Evolutionary conservation across 2,888 invertebrate genomes (phyloP), one percentile per base, ranked within the genome.

Genomic region (Lepidochrysops patricia): DNA sequence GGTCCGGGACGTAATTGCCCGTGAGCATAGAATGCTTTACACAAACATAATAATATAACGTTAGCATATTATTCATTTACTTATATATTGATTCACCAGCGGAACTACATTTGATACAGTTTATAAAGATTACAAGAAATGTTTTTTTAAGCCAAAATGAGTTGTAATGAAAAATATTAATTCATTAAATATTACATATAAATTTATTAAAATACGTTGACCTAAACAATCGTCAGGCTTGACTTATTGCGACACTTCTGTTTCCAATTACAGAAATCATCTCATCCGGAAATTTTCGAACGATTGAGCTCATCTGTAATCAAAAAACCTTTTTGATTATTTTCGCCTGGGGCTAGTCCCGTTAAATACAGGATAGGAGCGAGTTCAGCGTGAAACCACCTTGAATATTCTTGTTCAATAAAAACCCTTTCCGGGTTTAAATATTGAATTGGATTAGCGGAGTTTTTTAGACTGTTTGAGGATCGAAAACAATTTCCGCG

Each of bases 291-390:
- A 54, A 54, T 15, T 32, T 15, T 29, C 54, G 29, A 32, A 19
- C 54, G 15, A 54, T 54, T 54, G 54, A 15, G 27, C 32, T 29
- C 32, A 54, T 29, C 54, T 32, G 52, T 52, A 52, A 32, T 32
- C 54, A 32, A 54, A 54, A 54, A 54, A 54, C 27, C 54, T 54
- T 54, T 54, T 54, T 29, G 54, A 54, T 54, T 32, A 54, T 54
- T 29, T 54, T 54, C 54, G 52, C 27, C 54, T 19, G 25, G 29
- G 15, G 54, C 19, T 15, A 54, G 54, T 29, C 29, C 52, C 2
- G 32, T 54, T 54, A 54, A 54, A 54, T 54, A 15, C 54, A 54
- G 54, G 32, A 54, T 54, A 15, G 29, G 12, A 29, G 15, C 25
- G 6, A 32, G 29, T 54, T 29, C 15, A 54, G 27, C 27, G 54